Evolutionary conservation across 2,888 invertebrate species (phyloP).

Genomic region (Seira musarum): DNA sequence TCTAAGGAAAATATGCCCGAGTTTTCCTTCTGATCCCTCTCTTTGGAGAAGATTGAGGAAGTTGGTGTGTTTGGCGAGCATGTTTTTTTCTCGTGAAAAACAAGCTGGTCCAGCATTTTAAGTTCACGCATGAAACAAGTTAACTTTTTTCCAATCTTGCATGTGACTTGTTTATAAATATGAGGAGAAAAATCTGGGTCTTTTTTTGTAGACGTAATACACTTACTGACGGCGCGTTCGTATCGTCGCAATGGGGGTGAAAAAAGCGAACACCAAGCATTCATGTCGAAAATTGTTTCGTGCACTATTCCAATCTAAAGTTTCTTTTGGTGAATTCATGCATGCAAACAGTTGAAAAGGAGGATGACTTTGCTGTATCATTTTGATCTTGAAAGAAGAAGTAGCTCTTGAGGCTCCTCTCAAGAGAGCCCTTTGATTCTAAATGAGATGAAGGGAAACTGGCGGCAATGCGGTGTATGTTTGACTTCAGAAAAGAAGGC

Average conservation of each 20-base stretch:
- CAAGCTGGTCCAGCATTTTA: background rate
- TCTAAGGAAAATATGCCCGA: background rate
- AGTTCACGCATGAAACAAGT: background rate
- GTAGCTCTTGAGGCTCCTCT: conserved; percentile 44
- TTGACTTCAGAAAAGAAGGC: conserved; percentile 25
- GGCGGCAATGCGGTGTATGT: conserved; percentile 1
- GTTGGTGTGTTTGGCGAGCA: background rate
- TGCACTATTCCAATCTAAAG: conserved; percentile 15
- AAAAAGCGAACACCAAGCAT: conserved; percentile 41
- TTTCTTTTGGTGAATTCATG: conserved; percentile 17
- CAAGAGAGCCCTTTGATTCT: conserved; percentile 29
- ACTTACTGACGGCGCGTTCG: background rate
- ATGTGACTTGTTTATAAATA: conserved; percentile 27
- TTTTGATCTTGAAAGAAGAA: conserved; percentile 39
- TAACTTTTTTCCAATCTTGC: background rate
- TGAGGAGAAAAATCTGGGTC: conserved; percentile 33
- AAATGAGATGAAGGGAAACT: conserved; percentile 10
- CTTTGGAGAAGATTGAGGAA: background rate
- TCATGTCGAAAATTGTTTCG: conserved; percentile 45
- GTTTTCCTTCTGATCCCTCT: too few species aligned
- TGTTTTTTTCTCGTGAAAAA: background rate
- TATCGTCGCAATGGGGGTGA: conserved; percentile 41
- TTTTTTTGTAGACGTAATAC: background rate
- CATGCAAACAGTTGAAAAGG: conserved; percentile 6
- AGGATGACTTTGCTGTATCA: conserved; percentile 33